A percentile compares a stretch with the other conserved stretches of the same genome.
These are phyloP conservation scores for Anastatus disparis DNA, from an alignment of 1,140 invertebrate genomes.

Conservation along the genomic window DNA sequence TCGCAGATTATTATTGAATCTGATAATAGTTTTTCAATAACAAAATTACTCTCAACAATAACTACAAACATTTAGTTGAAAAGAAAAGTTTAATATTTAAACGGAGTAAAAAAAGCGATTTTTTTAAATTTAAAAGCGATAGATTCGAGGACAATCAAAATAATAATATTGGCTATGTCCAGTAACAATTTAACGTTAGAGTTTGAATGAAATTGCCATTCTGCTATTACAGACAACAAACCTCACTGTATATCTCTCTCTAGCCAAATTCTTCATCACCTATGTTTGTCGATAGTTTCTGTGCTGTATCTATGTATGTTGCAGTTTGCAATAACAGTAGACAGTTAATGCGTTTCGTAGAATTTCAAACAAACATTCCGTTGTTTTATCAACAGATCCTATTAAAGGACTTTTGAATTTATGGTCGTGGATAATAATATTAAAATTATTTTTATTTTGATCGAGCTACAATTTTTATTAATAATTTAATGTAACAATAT, in stretches of 20 bases:
- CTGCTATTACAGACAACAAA: slow-evolving; percentile 30
- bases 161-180: not conserved
- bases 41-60: too few species aligned
- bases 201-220: slow-evolving; percentile 3
- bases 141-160: not conserved
- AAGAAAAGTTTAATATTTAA: too few species aligned
- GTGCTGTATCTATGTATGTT: not conserved
- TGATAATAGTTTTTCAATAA: too few species aligned
- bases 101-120: too few species aligned
- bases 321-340: slow-evolving; percentile 10
- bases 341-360: not conserved
- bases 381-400: not conserved
- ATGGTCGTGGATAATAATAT: not conserved
- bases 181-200: not conserved
- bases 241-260: too few species aligned
- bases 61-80: too few species aligned
- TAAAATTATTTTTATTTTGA: too few species aligned
- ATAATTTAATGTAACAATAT: too few species aligned
- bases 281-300: slow-evolving; percentile 28
- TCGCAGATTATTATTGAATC: too few species aligned
- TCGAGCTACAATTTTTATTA: too few species aligned
- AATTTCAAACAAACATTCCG: slow-evolving; percentile 1
- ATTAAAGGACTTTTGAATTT: not conserved
- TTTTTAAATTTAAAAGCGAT: not conserved
- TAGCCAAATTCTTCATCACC: slow-evolving; percentile 3